These are phyloP conservation scores for Actinostola sp. DNA, from an alignment of 92 coral and sea anemone species.

Conservation along the genomic window DNA sequence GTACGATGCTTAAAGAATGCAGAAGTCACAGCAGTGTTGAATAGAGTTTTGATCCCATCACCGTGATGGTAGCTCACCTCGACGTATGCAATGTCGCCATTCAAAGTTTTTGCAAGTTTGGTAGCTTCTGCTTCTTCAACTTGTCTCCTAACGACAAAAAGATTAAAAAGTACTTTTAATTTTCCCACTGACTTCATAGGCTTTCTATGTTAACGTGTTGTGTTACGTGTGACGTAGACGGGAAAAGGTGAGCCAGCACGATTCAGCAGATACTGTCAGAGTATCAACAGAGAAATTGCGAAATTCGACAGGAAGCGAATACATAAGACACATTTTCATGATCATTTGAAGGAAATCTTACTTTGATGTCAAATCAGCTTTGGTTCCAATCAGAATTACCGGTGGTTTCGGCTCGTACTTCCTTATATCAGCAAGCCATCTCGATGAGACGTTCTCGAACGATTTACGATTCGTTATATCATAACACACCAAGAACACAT, in stretches of 20 bases:
- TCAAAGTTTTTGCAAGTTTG: background rate
- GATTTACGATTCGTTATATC: conserved; percentile 58
- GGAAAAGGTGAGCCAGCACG: too few relatives aligned
- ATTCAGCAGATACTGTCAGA: too few relatives aligned
- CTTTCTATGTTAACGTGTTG: too few relatives aligned
- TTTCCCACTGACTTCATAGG: too few relatives aligned
- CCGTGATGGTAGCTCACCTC: conserved; percentile 4
- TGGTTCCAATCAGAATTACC: conserved; percentile 60
- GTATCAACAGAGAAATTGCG: background rate
- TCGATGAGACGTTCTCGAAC: conserved; percentile 26
- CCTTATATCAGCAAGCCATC: conserved; percentile 69
- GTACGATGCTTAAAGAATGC: conserved; percentile 32
- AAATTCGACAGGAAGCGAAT: background rate
- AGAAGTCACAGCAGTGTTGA: conserved; percentile 58
- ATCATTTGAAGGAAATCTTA: background rate
- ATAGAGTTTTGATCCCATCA: conserved; percentile 6
- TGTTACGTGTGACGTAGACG: too few relatives aligned
- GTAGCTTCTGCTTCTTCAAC: conserved; percentile 3
- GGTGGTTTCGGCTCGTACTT: conserved; percentile 50
- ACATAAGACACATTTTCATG: background rate
- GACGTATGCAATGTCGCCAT: background rate
- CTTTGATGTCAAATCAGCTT: conserved; percentile 34
- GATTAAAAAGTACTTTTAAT: too few relatives aligned
- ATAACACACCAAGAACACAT: conserved; percentile 72
- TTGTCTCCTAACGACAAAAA: conserved; percentile 8